A percentile compares a stretch with the other conserved stretches of the same genome.
These are phyloP conservation scores for Nezara viridula DNA, from an alignment of 2,888 invertebrate species.

Conservation along the genomic window DNA sequence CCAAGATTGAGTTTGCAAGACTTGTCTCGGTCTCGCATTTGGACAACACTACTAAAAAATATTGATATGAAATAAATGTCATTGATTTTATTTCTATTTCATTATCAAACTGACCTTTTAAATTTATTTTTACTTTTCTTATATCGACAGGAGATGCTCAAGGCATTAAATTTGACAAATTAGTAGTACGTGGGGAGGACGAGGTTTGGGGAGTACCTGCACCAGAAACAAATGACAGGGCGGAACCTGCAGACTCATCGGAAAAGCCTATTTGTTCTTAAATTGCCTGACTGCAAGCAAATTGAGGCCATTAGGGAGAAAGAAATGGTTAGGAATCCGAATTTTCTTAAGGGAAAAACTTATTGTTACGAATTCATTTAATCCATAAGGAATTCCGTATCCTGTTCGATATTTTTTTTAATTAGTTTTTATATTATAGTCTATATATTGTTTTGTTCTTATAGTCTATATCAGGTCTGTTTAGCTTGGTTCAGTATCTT, in stretches of 20 bases:
- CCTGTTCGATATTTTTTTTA: neutral
- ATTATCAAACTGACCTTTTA: neutral
- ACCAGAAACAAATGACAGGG: neutral
- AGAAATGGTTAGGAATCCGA: neutral
- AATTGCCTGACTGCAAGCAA: neutral
- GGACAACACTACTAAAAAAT: too few relatives aligned
- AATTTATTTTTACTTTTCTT: neutral
- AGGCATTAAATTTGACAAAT: neutral
- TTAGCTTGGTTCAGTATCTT: too few relatives aligned
- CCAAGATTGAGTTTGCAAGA: too few relatives aligned
- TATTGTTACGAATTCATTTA: neutral
- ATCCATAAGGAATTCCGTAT: neutral
- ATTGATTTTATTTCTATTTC: neutral
- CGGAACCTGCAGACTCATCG: neutral
- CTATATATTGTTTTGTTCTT: too few relatives aligned
- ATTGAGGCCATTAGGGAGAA: conserved; percentile 2
- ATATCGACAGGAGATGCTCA: neutral
- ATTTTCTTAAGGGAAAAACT: neutral
- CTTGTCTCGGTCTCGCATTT: too few relatives aligned
- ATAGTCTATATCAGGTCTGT: too few relatives aligned
- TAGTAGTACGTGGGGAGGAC: neutral
- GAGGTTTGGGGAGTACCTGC: neutral
- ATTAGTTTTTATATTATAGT: too few relatives aligned
- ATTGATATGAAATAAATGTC: neutral
- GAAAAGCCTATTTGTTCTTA: neutral